phyloP scores from a whole-genome alignment of 2,888 invertebrate species.

The Gonocerus acuteangulatus region DNA sequence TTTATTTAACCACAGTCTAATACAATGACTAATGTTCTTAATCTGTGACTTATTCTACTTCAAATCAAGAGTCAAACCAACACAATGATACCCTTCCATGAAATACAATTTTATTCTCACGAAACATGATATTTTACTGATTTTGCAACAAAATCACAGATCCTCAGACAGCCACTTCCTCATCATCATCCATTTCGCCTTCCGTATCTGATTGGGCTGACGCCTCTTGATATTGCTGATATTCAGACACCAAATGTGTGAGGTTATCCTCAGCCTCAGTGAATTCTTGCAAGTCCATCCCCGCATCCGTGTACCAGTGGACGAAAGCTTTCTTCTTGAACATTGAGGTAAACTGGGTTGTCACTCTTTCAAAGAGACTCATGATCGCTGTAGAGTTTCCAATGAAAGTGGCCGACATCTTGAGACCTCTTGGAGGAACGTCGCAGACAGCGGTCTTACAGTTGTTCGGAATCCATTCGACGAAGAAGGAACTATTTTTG shows the following conservation, averaged over 20 bases:
- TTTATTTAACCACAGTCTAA: no score
- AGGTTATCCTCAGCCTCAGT: not conserved
- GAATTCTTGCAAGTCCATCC: not conserved
- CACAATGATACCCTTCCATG: no score
- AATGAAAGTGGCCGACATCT: slow-evolving; percentile 31
- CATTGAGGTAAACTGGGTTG: not conserved
- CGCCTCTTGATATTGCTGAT: not conserved
- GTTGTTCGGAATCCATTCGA: slow-evolving; percentile 33
- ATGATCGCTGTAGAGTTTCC: slow-evolving; percentile 9
- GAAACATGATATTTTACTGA: no score
- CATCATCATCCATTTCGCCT: not conserved
- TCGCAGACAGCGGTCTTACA: slow-evolving; percentile 23
- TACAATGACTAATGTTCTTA: no score
- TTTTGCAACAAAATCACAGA: no score
- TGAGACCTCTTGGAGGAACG: slow-evolving; percentile 19
- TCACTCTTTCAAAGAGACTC: not conserved
- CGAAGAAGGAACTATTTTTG: slow-evolving; percentile 28
- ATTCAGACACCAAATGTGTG: not conserved
- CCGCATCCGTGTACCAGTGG: not conserved
- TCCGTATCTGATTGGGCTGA: not conserved
- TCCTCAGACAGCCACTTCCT: not conserved
- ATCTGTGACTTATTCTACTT: no score
- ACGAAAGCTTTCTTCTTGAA: not conserved
- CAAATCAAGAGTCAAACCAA: no score
- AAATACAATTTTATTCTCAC: no score